Evolutionary conservation across 2,888 invertebrate species (phyloP).

Genomic region (Meta bourneti): DNA sequence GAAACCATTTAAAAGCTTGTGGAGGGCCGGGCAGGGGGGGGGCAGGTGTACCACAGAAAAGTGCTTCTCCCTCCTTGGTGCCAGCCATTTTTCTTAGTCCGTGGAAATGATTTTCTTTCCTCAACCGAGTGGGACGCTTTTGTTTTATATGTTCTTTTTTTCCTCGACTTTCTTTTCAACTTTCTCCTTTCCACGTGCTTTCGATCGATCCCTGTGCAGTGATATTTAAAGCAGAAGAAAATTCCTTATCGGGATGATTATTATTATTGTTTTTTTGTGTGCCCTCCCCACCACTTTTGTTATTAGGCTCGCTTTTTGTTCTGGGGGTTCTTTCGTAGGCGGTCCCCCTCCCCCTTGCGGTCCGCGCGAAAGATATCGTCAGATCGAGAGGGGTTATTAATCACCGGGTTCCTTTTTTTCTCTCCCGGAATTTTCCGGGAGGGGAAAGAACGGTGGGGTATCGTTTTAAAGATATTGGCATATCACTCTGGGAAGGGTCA

Average conservation of each 20-base stretch:
- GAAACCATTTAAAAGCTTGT: slow-evolving; percentile 67
- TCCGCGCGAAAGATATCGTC: slow-evolving; percentile 51
- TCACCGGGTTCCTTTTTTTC: neutral
- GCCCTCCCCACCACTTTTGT: slow-evolving; percentile 9
- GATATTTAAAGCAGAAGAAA: slow-evolving; percentile 20
- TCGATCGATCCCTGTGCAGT: slow-evolving; percentile 10
- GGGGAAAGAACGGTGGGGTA: neutral
- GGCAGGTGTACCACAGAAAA: slow-evolving; percentile 27
- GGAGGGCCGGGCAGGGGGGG: neutral
- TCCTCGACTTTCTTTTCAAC: neutral
- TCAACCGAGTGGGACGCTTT: neutral
- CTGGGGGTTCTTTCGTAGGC: neutral
- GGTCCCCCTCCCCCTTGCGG: slow-evolving; percentile 1
- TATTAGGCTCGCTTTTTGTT: slow-evolving; percentile 6
- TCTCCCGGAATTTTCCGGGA: neutral
- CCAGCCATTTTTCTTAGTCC: slow-evolving; percentile 51
- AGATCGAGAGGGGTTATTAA: slow-evolving; percentile 52
- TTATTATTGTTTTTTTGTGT: slow-evolving; percentile 18
- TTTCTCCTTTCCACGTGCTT: neutral
- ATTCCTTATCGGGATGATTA: slow-evolving; percentile 37
- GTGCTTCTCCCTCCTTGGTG: slow-evolving; percentile 26
- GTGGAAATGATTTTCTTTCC: slow-evolving; percentile 39
- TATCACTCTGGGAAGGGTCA: slow-evolving; percentile 12
- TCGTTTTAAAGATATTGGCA: slow-evolving; percentile 28
- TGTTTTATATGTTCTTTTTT: slow-evolving; percentile 12